These are phyloP conservation scores for Andrena chrysosceles DNA, from an alignment of 2,888 invertebrate genomes.

Conservation along the genomic window DNA sequence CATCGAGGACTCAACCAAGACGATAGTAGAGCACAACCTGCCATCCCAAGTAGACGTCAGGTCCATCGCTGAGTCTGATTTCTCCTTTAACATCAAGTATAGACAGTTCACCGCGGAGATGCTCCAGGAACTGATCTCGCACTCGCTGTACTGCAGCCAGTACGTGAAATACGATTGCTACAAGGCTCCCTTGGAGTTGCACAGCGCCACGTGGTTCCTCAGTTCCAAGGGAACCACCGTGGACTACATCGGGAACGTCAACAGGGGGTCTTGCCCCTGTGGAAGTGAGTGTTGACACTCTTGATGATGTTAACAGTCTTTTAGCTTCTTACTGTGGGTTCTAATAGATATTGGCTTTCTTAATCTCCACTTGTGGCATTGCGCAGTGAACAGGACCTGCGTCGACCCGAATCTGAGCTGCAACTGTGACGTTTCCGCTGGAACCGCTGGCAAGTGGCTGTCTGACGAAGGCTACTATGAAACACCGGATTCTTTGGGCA, in stretches of 20 bases:
- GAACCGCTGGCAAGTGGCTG: slow-evolving; percentile 94
- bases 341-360: background rate
- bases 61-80: slow-evolving; percentile 91
- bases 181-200: slow-evolving; percentile 94
- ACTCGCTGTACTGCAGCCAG: slow-evolving; percentile 95
- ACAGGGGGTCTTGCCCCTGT: slow-evolving; percentile 86
- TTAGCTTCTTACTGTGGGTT: background rate
- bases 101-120: slow-evolving; percentile 96
- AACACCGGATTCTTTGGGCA: slow-evolving; percentile 92
- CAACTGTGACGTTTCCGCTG: slow-evolving; percentile 95
- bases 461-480: slow-evolving; percentile 95
- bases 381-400: slow-evolving; percentile 90
- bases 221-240: slow-evolving; percentile 93
- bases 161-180: slow-evolving; percentile 96
- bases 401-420: slow-evolving; percentile 93
- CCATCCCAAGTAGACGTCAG: slow-evolving; percentile 96
- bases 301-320: background rate
- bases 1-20: slow-evolving; percentile 93
- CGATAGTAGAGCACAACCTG: slow-evolving; percentile 95
- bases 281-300: slow-evolving; percentile 82
- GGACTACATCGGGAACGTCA: slow-evolving; percentile 93
- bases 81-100: slow-evolving; percentile 94
- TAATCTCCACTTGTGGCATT: background rate
- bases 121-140: slow-evolving; percentile 95
- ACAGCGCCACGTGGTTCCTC: slow-evolving; percentile 95